Evolutionary conservation across 2,113 vertebrate species (phyloP).

Genomic region (Ramphastos sulfuratus): DNA sequence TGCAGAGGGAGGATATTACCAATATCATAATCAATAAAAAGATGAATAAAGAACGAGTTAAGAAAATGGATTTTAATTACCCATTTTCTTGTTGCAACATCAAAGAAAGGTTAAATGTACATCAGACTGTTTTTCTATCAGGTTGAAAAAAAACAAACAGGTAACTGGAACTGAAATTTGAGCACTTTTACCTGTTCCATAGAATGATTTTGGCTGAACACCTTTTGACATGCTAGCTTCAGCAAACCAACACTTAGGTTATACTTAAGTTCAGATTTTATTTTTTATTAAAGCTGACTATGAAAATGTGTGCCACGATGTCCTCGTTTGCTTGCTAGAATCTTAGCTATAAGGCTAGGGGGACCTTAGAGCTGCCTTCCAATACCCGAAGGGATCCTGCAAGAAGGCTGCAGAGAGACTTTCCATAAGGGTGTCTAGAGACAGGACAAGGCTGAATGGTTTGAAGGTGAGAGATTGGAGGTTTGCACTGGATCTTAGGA

Average conservation of each 20-base stretch:
- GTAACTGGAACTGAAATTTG: neutral
- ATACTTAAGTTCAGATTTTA: neutral
- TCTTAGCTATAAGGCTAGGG: neutral
- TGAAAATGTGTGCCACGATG: neutral
- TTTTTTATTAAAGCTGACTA: neutral
- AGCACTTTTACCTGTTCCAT: neutral
- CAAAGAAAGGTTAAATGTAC: neutral
- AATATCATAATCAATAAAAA: neutral
- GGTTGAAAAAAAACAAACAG: neutral
- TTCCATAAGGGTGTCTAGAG: too few relatives aligned
- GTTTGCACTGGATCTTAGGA: too few relatives aligned
- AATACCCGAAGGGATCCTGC: too few relatives aligned
- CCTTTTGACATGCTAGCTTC: neutral
- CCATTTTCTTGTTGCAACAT: neutral
- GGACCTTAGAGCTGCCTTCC: too few relatives aligned
- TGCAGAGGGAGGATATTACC: neutral
- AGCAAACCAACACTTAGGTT: neutral
- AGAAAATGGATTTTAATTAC: neutral
- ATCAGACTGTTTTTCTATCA: neutral
- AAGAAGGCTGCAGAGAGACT: too few relatives aligned
- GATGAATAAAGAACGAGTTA: neutral
- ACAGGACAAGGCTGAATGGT: too few relatives aligned
- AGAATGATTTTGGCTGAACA: neutral
- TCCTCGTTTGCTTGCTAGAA: neutral
- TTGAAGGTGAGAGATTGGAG: too few relatives aligned